Conservation (phyloP, 2,797 vertebrate species). For the Synaphobranchus kaupii region DNA sequence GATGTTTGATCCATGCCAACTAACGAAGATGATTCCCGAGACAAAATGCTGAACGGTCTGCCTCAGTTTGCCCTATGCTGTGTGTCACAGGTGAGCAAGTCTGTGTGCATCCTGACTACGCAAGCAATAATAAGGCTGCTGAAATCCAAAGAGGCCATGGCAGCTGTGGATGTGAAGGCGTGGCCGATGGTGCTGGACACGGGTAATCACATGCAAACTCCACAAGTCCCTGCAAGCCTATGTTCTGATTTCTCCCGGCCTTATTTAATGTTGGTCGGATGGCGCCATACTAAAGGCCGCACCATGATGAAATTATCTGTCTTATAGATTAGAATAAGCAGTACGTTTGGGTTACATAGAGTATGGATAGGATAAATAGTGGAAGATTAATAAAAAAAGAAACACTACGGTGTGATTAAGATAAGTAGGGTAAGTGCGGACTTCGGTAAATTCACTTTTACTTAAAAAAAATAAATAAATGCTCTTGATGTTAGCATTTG, state of each 20-base stretch:
- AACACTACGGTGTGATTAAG: not conserved
- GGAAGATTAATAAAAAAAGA: not conserved
- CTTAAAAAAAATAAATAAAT: not conserved
- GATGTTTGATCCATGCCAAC: not conserved
- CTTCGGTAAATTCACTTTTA: not conserved
- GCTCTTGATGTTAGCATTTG: not conserved
- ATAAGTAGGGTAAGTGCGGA: not conserved
- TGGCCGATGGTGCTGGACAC: conserved; percentile 95
- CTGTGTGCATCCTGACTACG: conserved; percentile 90
- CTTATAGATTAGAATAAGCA: not conserved
- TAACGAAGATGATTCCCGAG: not conserved
- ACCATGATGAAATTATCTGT: not conserved
- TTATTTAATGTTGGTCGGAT: not conserved
- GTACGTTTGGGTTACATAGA: not conserved
- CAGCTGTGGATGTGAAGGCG: conserved; percentile 88
- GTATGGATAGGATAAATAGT: not conserved
- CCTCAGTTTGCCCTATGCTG: conserved; percentile 11
- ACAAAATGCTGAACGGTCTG: not conserved
- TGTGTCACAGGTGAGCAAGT: conserved; percentile 88
- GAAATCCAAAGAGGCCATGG: conserved; percentile 92
- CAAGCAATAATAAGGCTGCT: conserved; percentile 94
- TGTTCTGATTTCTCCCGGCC: not conserved
- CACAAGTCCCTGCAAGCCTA: not conserved
- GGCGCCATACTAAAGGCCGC: not conserved
- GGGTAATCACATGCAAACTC: conserved; percentile 64